Base-by-base conservation (phyloP, 2,888 invertebrate species). In the Caenorhabditis macrosperma region DNA sequence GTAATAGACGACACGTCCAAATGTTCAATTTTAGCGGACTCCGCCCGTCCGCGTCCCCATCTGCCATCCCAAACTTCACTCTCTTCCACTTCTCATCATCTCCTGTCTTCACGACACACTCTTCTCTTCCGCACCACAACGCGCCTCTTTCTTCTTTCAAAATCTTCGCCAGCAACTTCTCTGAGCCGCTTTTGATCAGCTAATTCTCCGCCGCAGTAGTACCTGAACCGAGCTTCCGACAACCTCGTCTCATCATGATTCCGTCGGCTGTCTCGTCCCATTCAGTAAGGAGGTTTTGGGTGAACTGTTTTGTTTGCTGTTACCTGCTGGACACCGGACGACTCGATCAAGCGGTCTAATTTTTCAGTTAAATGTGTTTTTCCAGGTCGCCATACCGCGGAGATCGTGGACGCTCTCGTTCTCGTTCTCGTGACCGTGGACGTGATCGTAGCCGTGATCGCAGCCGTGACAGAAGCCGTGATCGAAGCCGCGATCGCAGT, bases 1-100 rank as follows among this genome's bases (percentile, higher is more conserved):
- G 55, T 57, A 1, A 57, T 35, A 22, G 57, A 57, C 26, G 9
- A n/a, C 44, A 22, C 50, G 77, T 69, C 30, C 63, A 63, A 64
- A 72, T 17, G 44, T 71, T 44, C 22, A 54, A 75, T 79, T 84
- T 84, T 82, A 84, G 84, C 84, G 84, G 81, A 82, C 84, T 59
- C 66, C 78, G 55, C 69, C 52, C 82, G 82, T 82, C 78, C 83
- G 83, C 81, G 71, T 68, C 74, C 71, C 76, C 75, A 77, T 59
- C 78, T 78, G 78, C 82, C 78, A 71, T 71, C 60, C 54, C 57
- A 67, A 76, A 68, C 75, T 71, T 67, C 72, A 72, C 78, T 63
- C 74, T 68, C 81, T 67, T 78, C 79, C 75, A 57, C 77, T 68
- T 63, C 74, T 68, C 78, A 68, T 71, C 75, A 57, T 57, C 82